Evolutionary conservation across 2,113 vertebrate species (phyloP).

Genomic region (Periophthalmodon schlosseri): DNA sequence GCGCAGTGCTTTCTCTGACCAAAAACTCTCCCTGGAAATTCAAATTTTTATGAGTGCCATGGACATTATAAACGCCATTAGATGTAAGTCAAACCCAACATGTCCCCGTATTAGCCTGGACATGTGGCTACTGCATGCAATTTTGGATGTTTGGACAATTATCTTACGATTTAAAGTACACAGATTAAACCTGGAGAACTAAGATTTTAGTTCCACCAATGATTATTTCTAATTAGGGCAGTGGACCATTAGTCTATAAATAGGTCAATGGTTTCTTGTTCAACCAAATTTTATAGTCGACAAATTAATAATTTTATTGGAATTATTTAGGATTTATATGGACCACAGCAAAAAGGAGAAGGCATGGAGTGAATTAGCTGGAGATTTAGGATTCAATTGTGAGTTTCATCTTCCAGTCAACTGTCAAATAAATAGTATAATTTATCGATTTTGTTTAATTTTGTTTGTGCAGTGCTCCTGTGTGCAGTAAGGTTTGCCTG

Average conservation of each 20-base stretch:
- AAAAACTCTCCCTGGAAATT: slow-evolving; percentile 21
- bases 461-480: background rate
- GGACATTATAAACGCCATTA: background rate
- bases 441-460: background rate
- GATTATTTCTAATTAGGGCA: too few relatives aligned
- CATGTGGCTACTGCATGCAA: background rate
- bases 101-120: background rate
- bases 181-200: background rate
- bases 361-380: too few relatives aligned
- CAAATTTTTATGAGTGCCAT: background rate
- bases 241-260: too few relatives aligned
- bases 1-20: slow-evolving; percentile 7
- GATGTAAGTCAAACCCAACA: background rate
- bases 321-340: background rate
- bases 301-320: background rate
- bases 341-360: background rate
- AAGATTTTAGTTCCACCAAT: background rate
- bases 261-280: too few relatives aligned
- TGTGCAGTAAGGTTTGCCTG: background rate
- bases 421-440: too few relatives aligned
- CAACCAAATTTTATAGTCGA: background rate
- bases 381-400: too few relatives aligned
- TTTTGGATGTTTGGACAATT: background rate
- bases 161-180: background rate
- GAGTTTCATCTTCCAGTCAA: too few relatives aligned